Percentiles rank a stretch among this genome's conserved stretches.
These are phyloP conservation scores for Montipora capitata DNA, from an alignment of 92 coral and sea anemone species.

Conservation along the genomic window DNA sequence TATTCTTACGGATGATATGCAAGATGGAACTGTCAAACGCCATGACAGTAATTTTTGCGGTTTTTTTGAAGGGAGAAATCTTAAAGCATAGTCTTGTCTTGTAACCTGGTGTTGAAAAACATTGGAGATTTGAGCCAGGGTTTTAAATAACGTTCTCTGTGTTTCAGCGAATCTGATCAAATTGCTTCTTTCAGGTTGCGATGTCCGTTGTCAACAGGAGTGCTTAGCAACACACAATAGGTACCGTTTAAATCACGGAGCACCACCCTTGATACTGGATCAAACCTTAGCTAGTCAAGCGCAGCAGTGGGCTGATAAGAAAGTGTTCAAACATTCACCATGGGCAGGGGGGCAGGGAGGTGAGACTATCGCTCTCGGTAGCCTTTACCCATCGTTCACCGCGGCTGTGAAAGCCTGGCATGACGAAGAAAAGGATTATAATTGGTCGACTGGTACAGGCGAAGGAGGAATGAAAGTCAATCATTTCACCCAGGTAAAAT, in stretches of 20 bases:
- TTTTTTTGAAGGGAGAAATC: too few relatives aligned
- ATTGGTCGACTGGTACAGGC: constrained; percentile 78
- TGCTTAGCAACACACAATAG: constrained; percentile 82
- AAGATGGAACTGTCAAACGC: too few relatives aligned
- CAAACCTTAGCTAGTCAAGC: constrained; percentile 88
- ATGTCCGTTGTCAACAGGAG: constrained; percentile 80
- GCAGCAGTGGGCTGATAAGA: constrained; percentile 87
- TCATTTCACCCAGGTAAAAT: constrained; percentile 87
- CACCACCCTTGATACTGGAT: constrained; percentile 76
- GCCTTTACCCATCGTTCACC: constrained; percentile 89
- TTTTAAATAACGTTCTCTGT: neutral
- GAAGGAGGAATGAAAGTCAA: constrained; percentile 67
- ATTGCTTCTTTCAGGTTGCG: constrained; percentile 70
- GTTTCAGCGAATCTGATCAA: neutral
- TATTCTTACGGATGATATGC: too few relatives aligned
- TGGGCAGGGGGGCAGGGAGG: constrained; percentile 94
- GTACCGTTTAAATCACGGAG: constrained; percentile 87
- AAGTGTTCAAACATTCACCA: constrained; percentile 86
- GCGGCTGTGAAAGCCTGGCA: constrained; percentile 97
- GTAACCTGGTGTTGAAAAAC: neutral
- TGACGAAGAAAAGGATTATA: constrained; percentile 90
- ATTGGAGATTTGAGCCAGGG: neutral
- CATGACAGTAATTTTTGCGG: too few relatives aligned
- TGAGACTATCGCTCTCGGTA: constrained; percentile 89
- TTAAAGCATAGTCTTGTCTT: too few relatives aligned